Conservation (phyloP, 2,113 vertebrate genomes). For the Phocoena phocoena region DNA sequence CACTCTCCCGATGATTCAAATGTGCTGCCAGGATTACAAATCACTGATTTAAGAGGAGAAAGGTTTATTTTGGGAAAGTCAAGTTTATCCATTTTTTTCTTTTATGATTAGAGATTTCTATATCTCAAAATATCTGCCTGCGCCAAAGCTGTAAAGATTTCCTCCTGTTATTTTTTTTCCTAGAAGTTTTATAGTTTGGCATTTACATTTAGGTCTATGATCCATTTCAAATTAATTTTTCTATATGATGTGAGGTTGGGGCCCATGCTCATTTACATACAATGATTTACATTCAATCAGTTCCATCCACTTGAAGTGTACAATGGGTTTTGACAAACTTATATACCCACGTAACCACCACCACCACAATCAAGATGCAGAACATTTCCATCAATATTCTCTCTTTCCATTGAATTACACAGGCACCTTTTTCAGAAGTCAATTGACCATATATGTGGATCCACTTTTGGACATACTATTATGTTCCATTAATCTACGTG, state of each 20-base stretch:
- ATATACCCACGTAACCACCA: neutral
- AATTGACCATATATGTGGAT: neutral
- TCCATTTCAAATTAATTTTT: neutral
- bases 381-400: neutral
- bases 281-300: neutral
- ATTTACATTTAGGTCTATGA: neutral
- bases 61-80: neutral
- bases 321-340: neutral
- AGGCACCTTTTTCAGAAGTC: neutral
- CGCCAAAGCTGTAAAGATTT: neutral
- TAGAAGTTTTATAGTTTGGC: neutral
- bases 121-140: neutral
- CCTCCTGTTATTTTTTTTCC: neutral
- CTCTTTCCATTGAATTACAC: neutral
- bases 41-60: neutral
- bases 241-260: neutral
- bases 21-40: neutral
- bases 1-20: neutral
- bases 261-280: neutral
- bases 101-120: neutral
- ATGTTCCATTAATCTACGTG: neutral
- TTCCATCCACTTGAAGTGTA: neutral
- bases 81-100: neutral
- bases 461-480: neutral
- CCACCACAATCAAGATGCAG: neutral